phyloP scores from a whole-genome alignment of 2,888 invertebrate species.

The Amiota communis region DNA sequence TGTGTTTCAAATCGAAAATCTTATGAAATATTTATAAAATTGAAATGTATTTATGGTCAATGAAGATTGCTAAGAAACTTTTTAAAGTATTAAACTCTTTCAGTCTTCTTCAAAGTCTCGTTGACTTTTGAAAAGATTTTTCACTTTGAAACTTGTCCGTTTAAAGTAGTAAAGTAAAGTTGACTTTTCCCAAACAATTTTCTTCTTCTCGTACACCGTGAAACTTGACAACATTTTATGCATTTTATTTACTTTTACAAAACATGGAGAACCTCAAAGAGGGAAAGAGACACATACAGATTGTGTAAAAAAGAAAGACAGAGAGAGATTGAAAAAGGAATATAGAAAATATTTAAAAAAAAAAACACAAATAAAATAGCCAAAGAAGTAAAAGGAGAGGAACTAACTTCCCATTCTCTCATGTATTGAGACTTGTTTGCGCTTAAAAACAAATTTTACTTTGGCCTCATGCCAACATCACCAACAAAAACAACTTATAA shows the following conservation, averaged over 20 bases:
- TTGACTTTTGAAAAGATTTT: conserved; percentile 10
- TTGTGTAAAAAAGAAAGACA: neutral
- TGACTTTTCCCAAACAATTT: neutral
- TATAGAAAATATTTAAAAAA: conserved; percentile 1
- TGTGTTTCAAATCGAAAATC: too few relatives aligned
- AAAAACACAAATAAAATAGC: conserved; percentile 17
- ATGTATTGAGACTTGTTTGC: conserved; percentile 42
- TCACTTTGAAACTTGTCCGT: neutral
- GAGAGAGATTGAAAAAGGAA: neutral
- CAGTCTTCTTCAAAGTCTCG: neutral
- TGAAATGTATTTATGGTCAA: too few relatives aligned
- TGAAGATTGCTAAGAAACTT: neutral
- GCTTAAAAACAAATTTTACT: conserved; percentile 62
- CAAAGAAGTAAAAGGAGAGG: neutral
- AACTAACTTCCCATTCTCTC: conserved; percentile 18
- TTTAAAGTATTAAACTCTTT: conserved; percentile 9
- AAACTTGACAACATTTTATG: conserved; percentile 5
- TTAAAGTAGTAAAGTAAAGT: conserved; percentile 13
- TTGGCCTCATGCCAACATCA: conserved; percentile 55
- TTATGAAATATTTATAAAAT: too few relatives aligned
- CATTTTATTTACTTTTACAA: neutral
- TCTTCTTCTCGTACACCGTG: neutral
- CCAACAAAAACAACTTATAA: conserved; percentile 29
- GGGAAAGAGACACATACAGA: neutral
- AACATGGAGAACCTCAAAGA: neutral